Evolutionary conservation across 2,888 invertebrate genomes (phyloP).

Genomic region (Polymixis lichenea): DNA sequence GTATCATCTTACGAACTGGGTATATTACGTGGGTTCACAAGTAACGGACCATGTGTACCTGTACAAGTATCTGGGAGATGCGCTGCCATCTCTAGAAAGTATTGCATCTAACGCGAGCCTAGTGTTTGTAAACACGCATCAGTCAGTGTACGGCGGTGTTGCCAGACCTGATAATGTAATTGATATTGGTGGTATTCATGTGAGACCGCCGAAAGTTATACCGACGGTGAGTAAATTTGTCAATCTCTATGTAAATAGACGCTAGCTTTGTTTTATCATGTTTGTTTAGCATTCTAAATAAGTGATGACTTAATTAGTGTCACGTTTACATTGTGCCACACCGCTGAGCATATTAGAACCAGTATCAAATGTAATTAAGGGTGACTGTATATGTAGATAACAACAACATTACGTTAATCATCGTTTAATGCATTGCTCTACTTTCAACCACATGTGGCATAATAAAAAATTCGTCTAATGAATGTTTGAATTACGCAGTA

Average conservation of each 20-base stretch:
- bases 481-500: background rate
- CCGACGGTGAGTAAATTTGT: conserved; percentile 83
- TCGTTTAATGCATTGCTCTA: conserved; percentile 16
- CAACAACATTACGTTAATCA: conserved; percentile 12
- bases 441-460: conserved; percentile 5
- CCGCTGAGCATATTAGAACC: conserved; percentile 13
- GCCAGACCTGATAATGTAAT: conserved; percentile 91
- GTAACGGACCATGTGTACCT: conserved; percentile 85
- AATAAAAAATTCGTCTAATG: background rate
- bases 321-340: conserved; percentile 21
- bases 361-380: conserved; percentile 30
- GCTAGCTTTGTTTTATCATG: conserved; percentile 1
- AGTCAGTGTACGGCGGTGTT: conserved; percentile 90
- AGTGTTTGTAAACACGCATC: conserved; percentile 92
- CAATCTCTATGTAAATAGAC: conserved; percentile 30
- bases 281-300: conserved; percentile 39
- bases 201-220: conserved; percentile 86
- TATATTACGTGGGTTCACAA: conserved; percentile 86
- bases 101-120: conserved; percentile 90
- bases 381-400: conserved; percentile 13
- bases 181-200: conserved; percentile 92
- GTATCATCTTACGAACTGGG: conserved; percentile 85
- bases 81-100: conserved; percentile 89
- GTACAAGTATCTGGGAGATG: conserved; percentile 88
- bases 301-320: conserved; percentile 1